A percentile compares a stretch with the other conserved stretches of the same genome.
Conservation (phyloP, 2,797 vertebrate genomes). For the Nyctalus aviator region DNA sequence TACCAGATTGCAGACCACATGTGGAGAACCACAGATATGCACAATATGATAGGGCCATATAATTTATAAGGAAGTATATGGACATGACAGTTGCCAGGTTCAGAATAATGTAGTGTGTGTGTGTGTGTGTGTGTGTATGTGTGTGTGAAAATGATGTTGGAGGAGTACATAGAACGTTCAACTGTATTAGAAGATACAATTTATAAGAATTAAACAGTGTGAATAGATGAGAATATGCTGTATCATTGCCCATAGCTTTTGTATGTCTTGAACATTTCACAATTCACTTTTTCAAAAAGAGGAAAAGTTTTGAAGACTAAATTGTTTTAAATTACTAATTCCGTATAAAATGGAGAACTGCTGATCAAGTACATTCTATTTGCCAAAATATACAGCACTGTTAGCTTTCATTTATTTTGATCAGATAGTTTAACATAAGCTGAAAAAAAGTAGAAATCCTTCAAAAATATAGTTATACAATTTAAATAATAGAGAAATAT, state of each 20-base stretch:
- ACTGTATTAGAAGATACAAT: neutral
- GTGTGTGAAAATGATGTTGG: neutral
- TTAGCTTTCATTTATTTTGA: neutral
- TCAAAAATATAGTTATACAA: neutral
- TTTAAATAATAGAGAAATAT: neutral
- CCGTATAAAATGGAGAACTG: neutral
- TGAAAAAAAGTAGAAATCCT: constrained; percentile 23
- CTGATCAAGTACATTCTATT: neutral
- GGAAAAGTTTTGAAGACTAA: neutral
- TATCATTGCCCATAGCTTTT: neutral
- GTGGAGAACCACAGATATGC: neutral
- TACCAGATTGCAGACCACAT: neutral
- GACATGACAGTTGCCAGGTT: neutral
- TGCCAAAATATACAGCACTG: neutral
- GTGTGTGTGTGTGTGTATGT: neutral
- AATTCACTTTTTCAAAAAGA: neutral
- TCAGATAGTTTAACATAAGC: neutral
- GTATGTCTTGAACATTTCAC: neutral
- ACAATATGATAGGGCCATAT: neutral
- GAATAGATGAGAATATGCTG: neutral
- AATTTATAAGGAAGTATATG: neutral
- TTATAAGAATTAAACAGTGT: neutral
- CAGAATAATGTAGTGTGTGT: neutral
- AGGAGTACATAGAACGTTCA: neutral
- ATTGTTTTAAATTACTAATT: neutral